Evolutionary conservation across 2,888 invertebrate species (phyloP), one percentile per base, ranked within the genome.

Genomic region (Drosophila mettleri): DNA sequence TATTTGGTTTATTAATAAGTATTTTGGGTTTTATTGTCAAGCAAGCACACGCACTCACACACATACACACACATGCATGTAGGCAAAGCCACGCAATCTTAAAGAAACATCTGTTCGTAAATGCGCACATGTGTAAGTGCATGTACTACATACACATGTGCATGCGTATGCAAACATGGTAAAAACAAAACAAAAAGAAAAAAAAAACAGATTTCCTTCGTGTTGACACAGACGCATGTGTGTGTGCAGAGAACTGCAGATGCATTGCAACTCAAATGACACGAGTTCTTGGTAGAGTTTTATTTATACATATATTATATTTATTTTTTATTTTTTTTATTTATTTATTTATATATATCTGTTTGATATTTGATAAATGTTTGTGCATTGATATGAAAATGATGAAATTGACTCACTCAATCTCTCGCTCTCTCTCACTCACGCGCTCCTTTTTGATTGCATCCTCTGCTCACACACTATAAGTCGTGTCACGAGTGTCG

Each of bases 61-160:
- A 43, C 12, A 10, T 18, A 45, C 14, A 22, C 18, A 31, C 8
- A n/a, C 20, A 31, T 9, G 18, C 16, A n/a, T 24, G n/a, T 22
- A 20, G 29, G 29, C 33, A 22, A 7, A 65, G 73, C 65, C 70
- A 74, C 74, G 74, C 74, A 69, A 52, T 69, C 59, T 59, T 24
- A 31, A 53, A 31, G 43, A 63, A 65, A 54, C 73, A 74, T 66
- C 70, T 66, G 62, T 74, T 55, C 58, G 39, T 24, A 59, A 24
- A 53, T 16, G 9, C 10, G 14, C 33, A 20, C 16, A 41, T 16
- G 16, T 22, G 3, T 8, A 12, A 12, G 4, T 20, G 12, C 31
- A 22, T 10, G 9, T 24, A 3, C 16, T 49, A 49, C 55, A 36
- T 46, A 38, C 34, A 33, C 59, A 34, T 20, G 48, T 49, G 45